Evolutionary conservation across 2,113 vertebrate species (phyloP), one percentile per base, ranked within the genome.

Genomic region (Sula dactylatra): DNA sequence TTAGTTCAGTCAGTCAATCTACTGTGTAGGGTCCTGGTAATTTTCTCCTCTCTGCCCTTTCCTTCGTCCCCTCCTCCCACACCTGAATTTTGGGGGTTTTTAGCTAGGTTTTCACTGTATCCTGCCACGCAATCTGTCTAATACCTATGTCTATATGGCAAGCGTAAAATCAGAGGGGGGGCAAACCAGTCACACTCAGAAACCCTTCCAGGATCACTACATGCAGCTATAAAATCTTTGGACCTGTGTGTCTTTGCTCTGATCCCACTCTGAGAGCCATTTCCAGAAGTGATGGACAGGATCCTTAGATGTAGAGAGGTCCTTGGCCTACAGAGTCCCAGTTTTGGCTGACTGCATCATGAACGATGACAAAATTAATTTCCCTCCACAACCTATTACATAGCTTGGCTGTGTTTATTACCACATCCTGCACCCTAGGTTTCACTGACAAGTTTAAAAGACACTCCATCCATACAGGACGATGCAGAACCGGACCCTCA

Each of bases 11-110:
- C 36, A 61, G 56, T 22, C 24, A 42, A 3, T 13, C 34, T 54
- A 45, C n/a, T 2, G 0, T 16, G 12, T 10, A 44, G 36, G 9
- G 4, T 83, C 50, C 64, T 32, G 12, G 4, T 0, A 1, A 66
- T 61, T 66, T 67, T 83, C 71, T 66, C 13, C 55, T 90, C n/a
- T 44, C 24, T 52, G 24, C 4, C 16, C 7, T 45, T 80, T 71
- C 29, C 45, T 49, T 93, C 4, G 1, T 55, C 31, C 12, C 13
- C 18, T 71, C 17, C 36, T 67, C 22, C 36, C 34, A 71, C 18
- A 44, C 3, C 21, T 54, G 10, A 58, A 72, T 19, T 84, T 91
- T 47, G 3, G 11, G 1, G 2, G 13, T 7, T 49, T 88, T 67
- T 67, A 65, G 14, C 16, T 38, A 78, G 13, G 7, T 8, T 89